phyloP scores from a whole-genome alignment of 2,113 vertebrate species.

The Ammodytes dubius region DNA sequence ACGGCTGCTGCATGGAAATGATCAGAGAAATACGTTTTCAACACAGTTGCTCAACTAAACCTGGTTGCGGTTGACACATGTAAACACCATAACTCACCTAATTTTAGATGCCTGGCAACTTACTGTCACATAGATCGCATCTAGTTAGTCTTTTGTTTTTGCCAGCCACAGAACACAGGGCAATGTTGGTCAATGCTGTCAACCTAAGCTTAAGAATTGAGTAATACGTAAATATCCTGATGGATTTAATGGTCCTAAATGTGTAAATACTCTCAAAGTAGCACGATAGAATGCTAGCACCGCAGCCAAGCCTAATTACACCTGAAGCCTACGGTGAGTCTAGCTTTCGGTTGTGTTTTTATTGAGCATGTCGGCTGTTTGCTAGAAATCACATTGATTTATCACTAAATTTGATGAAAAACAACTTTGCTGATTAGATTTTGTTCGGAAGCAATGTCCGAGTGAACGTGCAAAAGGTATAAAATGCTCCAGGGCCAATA shows the following conservation, averaged over 20 bases:
- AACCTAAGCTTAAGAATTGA: not conserved
- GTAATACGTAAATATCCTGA: not conserved
- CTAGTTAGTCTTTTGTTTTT: not conserved
- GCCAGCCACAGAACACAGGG: not conserved
- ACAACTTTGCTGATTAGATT: too few species aligned
- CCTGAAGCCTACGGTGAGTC: not conserved
- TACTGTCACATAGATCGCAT: not conserved
- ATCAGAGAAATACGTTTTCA: not conserved
- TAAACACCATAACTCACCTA: constrained; percentile 24
- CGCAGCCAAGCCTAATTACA: not conserved
- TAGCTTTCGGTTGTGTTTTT: not conserved
- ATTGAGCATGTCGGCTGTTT: not conserved
- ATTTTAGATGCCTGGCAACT: not conserved
- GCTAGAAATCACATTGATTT: not conserved
- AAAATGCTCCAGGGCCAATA: too few species aligned
- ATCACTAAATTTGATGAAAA: too few species aligned
- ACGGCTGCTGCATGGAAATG: constrained; percentile 14
- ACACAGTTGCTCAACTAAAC: constrained; percentile 13
- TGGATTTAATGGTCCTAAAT: not conserved
- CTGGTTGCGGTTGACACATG: constrained; percentile 6
- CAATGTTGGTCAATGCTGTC: not conserved
- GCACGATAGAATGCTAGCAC: not conserved
- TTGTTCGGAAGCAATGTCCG: too few species aligned
- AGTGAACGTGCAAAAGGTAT: too few species aligned
- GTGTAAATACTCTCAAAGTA: not conserved